phyloP scores from a whole-genome alignment of 2,888 invertebrate genomes.

The Adineta ricciae region DNA sequence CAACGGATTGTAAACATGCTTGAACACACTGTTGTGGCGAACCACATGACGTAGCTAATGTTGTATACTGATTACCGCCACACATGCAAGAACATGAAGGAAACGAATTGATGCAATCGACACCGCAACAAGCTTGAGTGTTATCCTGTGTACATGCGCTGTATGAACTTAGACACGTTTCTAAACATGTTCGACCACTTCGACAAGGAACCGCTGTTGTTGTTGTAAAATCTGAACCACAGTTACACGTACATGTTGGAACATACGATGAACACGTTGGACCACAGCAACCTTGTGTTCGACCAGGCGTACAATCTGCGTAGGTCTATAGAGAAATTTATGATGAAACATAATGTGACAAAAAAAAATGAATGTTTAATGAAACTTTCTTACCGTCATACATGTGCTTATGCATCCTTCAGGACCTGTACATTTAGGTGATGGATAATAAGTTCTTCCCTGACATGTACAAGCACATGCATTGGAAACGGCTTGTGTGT shows the following conservation, averaged over 20 bases:
- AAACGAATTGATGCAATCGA: not conserved
- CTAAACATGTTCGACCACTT: not conserved
- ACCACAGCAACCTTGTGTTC: slow-evolving; percentile 3
- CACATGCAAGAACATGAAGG: not conserved
- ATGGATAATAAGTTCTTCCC: not conserved
- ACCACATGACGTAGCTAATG: not conserved
- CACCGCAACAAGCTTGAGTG: not conserved
- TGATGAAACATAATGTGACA: not conserved
- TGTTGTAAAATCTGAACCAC: not conserved
- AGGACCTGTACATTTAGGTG: not conserved
- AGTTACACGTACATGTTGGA: not conserved
- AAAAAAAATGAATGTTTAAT: not conserved
- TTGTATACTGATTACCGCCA: not conserved
- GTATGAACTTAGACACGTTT: not conserved
- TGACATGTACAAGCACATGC: not conserved
- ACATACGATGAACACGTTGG: not conserved
- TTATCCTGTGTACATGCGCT: not conserved
- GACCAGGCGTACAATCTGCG: not conserved
- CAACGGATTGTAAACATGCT: not conserved
- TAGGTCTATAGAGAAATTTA: not conserved
- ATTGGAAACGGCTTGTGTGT: not conserved
- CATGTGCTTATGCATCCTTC: not conserved
- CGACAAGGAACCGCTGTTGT: not conserved
- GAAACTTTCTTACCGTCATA: not conserved
- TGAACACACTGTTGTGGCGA: not conserved